Evolutionary conservation across 2,797 vertebrate genomes (phyloP).

Genomic region (Myiotriccus ornatus): DNA sequence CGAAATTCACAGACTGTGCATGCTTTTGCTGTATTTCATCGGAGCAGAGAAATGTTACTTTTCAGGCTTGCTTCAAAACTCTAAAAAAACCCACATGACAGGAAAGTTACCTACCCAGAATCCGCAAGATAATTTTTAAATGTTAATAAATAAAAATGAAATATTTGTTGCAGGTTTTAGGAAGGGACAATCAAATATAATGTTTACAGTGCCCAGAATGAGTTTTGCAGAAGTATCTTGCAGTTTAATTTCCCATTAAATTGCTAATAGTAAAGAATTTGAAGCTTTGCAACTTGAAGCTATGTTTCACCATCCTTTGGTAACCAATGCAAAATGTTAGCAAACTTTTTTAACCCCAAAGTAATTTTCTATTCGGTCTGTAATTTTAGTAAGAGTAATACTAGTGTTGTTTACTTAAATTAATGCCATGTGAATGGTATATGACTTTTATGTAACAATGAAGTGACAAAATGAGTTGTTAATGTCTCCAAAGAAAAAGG

Average conservation of each 20-base stretch:
- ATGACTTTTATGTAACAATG: neutral
- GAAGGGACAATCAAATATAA: neutral
- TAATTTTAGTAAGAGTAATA: neutral
- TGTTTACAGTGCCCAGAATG: neutral
- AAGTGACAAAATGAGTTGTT: constrained; percentile 1
- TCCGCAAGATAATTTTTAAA: neutral
- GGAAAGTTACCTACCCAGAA: neutral
- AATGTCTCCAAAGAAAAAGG: neutral
- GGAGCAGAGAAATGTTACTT: neutral
- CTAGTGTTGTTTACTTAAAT: neutral
- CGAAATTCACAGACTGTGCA: neutral
- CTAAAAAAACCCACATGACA: neutral
- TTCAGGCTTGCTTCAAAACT: neutral
- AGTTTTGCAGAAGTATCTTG: neutral
- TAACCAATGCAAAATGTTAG: neutral
- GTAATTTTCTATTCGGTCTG: neutral
- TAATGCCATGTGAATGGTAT: neutral
- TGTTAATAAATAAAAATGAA: neutral
- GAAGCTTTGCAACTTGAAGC: neutral
- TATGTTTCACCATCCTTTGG: neutral
- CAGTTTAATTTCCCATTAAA: neutral
- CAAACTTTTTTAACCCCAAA: neutral
- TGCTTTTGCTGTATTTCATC: neutral
- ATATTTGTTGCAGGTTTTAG: neutral
- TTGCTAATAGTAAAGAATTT: neutral